These are phyloP conservation scores for Philonicus albiceps DNA, from an alignment of 2,888 invertebrate genomes.

Conservation along the genomic window DNA sequence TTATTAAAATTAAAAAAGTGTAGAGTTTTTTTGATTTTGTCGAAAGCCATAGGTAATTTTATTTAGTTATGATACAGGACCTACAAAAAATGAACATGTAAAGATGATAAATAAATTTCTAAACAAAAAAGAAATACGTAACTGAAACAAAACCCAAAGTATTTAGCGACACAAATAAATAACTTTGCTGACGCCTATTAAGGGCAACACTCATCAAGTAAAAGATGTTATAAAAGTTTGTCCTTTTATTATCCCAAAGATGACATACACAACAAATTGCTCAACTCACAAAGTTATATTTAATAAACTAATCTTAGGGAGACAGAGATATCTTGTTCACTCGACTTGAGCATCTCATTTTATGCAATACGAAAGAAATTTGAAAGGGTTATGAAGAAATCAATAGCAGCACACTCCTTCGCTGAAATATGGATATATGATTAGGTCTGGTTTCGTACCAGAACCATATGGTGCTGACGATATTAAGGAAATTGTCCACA, in stretches of 20 bases:
- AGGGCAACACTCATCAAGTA: neutral
- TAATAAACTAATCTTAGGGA: neutral
- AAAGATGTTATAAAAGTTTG: neutral
- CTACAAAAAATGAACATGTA: neutral
- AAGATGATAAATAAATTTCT: neutral
- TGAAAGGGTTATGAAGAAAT: constrained; percentile 1
- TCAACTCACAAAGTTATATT: neutral
- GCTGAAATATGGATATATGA: neutral
- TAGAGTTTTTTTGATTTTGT: too few relatives aligned
- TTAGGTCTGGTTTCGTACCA: neutral
- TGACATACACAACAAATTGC: neutral
- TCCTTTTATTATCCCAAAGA: neutral
- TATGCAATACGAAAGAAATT: neutral
- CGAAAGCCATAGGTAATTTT: neutral
- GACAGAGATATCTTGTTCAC: neutral
- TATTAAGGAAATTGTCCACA: neutral
- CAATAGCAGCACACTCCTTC: neutral
- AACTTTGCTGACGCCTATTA: neutral
- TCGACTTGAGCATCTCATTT: neutral
- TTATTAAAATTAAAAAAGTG: too few relatives aligned
- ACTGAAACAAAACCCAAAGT: neutral
- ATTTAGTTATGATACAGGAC: neutral
- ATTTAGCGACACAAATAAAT: neutral
- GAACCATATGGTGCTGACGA: neutral
- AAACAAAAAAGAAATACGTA: neutral